Conservation (phyloP, 1,140 invertebrate species). For the Drosophila bocki region DNA sequence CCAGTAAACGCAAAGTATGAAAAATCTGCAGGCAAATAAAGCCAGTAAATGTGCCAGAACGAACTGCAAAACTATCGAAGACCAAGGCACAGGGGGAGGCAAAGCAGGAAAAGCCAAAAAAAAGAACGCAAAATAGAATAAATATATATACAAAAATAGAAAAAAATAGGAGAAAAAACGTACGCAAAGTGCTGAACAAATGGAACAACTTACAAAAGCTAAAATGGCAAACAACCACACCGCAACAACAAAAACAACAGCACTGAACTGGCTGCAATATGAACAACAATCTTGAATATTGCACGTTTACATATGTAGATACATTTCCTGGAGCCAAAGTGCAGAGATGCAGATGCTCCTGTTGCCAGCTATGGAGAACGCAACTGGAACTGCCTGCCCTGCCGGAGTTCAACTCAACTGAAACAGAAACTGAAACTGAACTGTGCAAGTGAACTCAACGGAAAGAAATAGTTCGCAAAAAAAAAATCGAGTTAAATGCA, state of each 20-base stretch:
- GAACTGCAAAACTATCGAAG: slow-evolving; percentile 43
- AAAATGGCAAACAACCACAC: slow-evolving; percentile 72
- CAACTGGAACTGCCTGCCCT: slow-evolving; percentile 21
- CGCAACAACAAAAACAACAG: slow-evolving; percentile 32
- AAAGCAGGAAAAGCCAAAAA: slow-evolving; percentile 43
- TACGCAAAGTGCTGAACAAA: slow-evolving; percentile 79
- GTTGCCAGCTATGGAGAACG: slow-evolving; percentile 23
- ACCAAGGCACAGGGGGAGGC: neutral
- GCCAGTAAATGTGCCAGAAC: slow-evolving; percentile 72
- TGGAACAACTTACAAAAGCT: slow-evolving; percentile 77
- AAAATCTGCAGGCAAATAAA: slow-evolving; percentile 67
- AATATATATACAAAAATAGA: slow-evolving; percentile 8
- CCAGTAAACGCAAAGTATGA: slow-evolving; percentile 41
- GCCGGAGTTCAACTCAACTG: slow-evolving; percentile 26
- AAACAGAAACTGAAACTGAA: slow-evolving; percentile 41
- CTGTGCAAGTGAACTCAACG: slow-evolving; percentile 31
- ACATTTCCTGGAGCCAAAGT: slow-evolving; percentile 76
- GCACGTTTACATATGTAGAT: slow-evolving; percentile 79
- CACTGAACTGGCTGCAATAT: slow-evolving; percentile 64
- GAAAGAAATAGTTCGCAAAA: slow-evolving; percentile 18
- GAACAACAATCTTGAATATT: slow-evolving; percentile 83
- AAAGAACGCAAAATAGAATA: slow-evolving; percentile 45
- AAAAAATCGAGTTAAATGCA: slow-evolving; percentile 8
- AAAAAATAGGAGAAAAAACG: slow-evolving; percentile 41
- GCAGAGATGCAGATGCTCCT: slow-evolving; percentile 35